Base-by-base conservation (phyloP, 2,888 invertebrate species). In the Epinotia ramella region DNA sequence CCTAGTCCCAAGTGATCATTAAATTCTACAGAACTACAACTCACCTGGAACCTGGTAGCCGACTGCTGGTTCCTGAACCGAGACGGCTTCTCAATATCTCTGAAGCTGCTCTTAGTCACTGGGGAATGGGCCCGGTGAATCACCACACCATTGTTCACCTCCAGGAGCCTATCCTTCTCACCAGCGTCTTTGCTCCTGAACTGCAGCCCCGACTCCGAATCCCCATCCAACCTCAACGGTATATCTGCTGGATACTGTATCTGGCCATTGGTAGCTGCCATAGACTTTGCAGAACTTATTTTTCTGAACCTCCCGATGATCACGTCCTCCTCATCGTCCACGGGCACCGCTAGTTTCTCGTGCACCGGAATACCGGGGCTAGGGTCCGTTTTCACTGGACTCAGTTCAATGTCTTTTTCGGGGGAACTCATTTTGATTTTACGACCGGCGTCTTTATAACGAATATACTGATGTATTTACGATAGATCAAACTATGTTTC, bases 31-130 rank as follows among this genome's bases (percentile, higher is more conserved):
- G 40, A 40, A 40, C 9, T 40, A 9, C n/a, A 16, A 66, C 63
- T 84, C 78, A 96, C 96, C 93, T 96, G 95, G 84, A 96, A 96
- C 77, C 96, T 94, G 11, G 96, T 96, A 46, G 95, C 94, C 28
- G 95, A 95, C 3, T 95, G 95, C 57, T 92, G 93, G 81, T 96
- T 96, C 84, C 93, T 95, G 80, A 96, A 96, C 76, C 96, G 89
- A 0, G 96, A 95, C 0, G 96, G 96, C 84, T 95, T 96, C 81
- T 96, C 96, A 6, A 92, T 83, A 84, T 96, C 95, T 63, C 96
- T 94, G 83, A 96, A 96, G 85, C 96, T 96, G 83, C 96, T 96
- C 83, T 96, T 96, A 5, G 96, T 95, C 24, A 91, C 82, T 0
- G 89, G 87, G 1, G 88, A 87, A 74, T 81, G 86, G 5, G 80